Evolutionary conservation across 2,888 invertebrate genomes (phyloP), one percentile per base, ranked within the genome.

Genomic region (Carpatolechia fugitivella): DNA sequence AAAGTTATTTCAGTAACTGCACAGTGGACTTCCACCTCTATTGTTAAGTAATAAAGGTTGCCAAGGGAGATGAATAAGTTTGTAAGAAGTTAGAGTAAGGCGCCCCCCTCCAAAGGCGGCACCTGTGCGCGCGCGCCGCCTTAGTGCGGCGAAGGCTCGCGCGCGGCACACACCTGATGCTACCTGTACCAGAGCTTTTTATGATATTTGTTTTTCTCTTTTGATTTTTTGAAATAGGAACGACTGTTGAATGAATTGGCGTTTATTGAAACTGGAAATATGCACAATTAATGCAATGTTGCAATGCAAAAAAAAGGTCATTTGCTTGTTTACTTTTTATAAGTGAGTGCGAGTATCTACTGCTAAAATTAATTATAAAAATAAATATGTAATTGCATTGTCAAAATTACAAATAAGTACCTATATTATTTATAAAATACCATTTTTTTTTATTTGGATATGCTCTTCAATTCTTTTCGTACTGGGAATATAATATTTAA

Each of bases 91-190:
- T 57, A 68, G 74, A 80, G 83, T 85, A 87, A 87, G 85, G 88
- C 83, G 86, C 88, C 80, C 89, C 89, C 89, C 90, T 82, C 88
- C 84, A 78, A 68, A 89, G 89, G 89, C 89, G 90, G 86, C 89
- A 88, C 89, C 89, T 87, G 88, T 80, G 70, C 75, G 70, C 76
- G 81, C 71, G 86, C 83, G 82, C 85, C 88, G 84, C 88, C 87
- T 79, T 86, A 84, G 74, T 80, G 71, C 76, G 78, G 70, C 80
- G 72, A 80, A 76, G 70, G 79, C 78, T 75, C 74, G 76, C 69
- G 72, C 64, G 72, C 68, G 74, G 70, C 70, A 75, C 77, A 78
- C 86, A 86, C 83, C 82, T 83, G 78, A 85, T 68, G 63, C 69
- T 80, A 82, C 85, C 83, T 85, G 84, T 65, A 57, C 40, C 56